Evolutionary conservation across 2,113 vertebrate species (phyloP).

Genomic region (Thryonomys swinderianus): DNA sequence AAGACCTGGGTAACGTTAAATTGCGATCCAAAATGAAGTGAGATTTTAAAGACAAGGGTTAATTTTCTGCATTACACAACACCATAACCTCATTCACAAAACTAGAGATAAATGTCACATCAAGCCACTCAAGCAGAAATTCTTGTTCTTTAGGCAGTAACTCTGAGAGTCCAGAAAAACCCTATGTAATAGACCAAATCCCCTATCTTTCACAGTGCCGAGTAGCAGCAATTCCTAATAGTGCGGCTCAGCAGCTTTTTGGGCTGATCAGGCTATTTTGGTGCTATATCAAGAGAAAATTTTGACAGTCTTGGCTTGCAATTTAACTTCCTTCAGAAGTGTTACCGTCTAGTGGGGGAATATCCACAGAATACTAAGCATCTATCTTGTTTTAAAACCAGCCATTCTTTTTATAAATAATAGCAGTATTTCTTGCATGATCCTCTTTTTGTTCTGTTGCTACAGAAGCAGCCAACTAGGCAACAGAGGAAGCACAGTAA

Average conservation of each 20-base stretch:
- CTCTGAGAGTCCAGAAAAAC: neutral
- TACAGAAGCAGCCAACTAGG: constrained; percentile 76
- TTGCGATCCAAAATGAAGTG: neutral
- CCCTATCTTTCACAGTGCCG: constrained; percentile 60
- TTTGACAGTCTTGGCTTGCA: constrained; percentile 81
- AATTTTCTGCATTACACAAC: constrained; percentile 55
- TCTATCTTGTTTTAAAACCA: constrained; percentile 80
- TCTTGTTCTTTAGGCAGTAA: constrained; percentile 57
- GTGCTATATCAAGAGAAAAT: constrained; percentile 80
- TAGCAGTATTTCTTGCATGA: constrained; percentile 81
- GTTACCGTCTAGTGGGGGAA: constrained; percentile 76
- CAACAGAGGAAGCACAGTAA: constrained; percentile 79
- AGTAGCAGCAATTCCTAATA: constrained; percentile 64
- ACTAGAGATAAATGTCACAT: constrained; percentile 70
- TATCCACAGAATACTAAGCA: constrained; percentile 77
- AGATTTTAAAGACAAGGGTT: constrained; percentile 45
- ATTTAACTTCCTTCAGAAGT: constrained; percentile 81
- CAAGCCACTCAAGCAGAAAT: constrained; percentile 72
- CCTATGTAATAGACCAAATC: constrained; percentile 61
- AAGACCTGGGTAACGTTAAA: constrained; percentile 22
- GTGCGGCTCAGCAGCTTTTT: constrained; percentile 79
- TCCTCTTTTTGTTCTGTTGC: constrained; percentile 80
- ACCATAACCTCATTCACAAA: constrained; percentile 57
- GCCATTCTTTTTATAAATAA: constrained; percentile 81
- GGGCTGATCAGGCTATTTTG: constrained; percentile 82